Percentiles rank a stretch among this genome's conserved stretches.
phyloP scores from a whole-genome alignment of 2,113 vertebrate species.

The Bufo gargarizans region DNA sequence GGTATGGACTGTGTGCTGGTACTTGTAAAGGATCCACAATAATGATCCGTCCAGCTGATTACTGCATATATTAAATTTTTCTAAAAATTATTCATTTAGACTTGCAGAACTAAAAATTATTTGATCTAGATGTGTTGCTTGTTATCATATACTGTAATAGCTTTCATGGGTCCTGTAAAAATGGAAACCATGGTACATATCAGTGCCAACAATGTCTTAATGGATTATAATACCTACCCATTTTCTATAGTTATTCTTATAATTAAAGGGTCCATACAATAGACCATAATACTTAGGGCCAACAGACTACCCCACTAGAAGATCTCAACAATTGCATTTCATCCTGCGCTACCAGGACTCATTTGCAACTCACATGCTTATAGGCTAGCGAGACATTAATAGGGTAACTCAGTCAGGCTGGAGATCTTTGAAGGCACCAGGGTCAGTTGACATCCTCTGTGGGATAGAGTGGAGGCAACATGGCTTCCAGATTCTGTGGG shows the following conservation, averaged over 20 bases:
- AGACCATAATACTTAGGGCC: background rate
- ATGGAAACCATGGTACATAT: no score
- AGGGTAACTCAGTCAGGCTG: no score
- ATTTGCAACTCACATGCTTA: no score
- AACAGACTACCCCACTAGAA: background rate
- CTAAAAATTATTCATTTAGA: background rate
- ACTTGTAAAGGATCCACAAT: constrained; percentile 45
- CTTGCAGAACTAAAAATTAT: background rate
- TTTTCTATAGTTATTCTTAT: background rate
- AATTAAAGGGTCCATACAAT: background rate
- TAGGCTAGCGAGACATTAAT: no score
- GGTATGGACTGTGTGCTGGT: constrained; percentile 42
- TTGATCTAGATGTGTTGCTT: background rate
- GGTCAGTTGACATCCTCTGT: no score
- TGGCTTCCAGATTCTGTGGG: no score
- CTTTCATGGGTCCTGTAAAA: background rate
- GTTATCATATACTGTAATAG: background rate
- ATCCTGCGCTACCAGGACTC: no score
- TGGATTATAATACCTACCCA: background rate
- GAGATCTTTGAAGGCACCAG: no score
- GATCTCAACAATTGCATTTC: no score
- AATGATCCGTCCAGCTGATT: constrained; percentile 49
- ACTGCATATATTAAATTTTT: constrained; percentile 19
- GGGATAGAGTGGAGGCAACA: no score
- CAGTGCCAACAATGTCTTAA: no score